phyloP scores from a whole-genome alignment of 2,888 invertebrate genomes.

The Polymixis flavicincta region DNA sequence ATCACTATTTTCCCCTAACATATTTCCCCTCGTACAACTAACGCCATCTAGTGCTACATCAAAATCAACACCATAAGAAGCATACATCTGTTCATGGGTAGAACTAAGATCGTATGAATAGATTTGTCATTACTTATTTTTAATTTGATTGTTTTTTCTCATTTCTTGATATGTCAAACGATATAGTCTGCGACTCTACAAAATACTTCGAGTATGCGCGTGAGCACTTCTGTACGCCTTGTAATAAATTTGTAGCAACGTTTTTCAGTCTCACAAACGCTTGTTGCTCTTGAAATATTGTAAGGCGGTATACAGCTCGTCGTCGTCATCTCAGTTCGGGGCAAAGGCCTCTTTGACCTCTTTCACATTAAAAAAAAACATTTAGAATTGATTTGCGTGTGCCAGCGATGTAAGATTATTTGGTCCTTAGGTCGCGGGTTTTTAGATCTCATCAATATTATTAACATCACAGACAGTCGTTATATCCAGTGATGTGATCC shows the following conservation, averaged over 20 bases:
- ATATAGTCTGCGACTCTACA: no score
- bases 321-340: no score
- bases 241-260: constrained; percentile 23
- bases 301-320: constrained; percentile 26
- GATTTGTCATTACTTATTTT: neutral
- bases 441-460: no score
- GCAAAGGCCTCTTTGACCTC: no score
- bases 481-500: neutral
- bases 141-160: neutral
- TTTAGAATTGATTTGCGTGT: no score
- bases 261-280: neutral
- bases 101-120: neutral
- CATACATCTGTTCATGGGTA: neutral
- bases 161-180: neutral
- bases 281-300: constrained; percentile 32
- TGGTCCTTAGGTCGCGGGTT: no score
- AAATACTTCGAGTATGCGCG: neutral
- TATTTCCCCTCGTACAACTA: neutral
- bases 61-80: neutral
- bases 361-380: no score
- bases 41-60: constrained; percentile 40
- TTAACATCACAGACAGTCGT: no score
- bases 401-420: no score
- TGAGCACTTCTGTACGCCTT: constrained; percentile 31
- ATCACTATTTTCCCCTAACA: no score